Evolutionary conservation across 2,797 vertebrate genomes (phyloP), one percentile per base, ranked within the genome.

Genomic region (Avahi laniger): DNA sequence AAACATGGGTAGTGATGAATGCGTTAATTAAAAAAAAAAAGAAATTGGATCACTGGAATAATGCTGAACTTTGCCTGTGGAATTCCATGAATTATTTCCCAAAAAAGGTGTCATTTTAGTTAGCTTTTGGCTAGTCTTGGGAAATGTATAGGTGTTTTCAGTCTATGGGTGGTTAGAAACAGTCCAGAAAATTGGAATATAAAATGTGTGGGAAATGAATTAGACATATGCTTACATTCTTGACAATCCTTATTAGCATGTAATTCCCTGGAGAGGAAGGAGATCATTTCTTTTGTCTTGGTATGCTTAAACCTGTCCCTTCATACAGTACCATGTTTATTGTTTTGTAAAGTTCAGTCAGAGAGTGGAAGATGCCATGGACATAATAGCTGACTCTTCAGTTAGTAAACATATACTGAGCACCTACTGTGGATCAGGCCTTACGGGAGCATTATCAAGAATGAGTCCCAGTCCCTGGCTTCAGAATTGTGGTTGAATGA

Each of bases 101-200:
- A 54, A 90, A 87, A 76, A 38, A 85, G 5, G 14, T 24, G 69
- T 38, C 33, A 50, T 72, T 96, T 89, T 22, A 73, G 35, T 89
- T 22, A 73, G 35, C 13, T 73, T 96, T 83, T 93, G 82, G 75
- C 33, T 83, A 82, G 14, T 87, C 46, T 91, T 95, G 81, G 41
- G 79, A 93, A 89, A 94, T 41, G 33, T 76, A 82, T 10, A 95
- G 85, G 54, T 95, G 43, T 83, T 96, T 95, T 94, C 41, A 84
- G 12, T 46, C 81, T 90, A 81, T 85, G 46, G 24, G 15, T 95
- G 72, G 65, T 92, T 91, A 89, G 70, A 83, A 97, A 94, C 76
- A 96, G 57, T 76, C 80, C 35, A 91, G 86, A 41, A 97, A 94
- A 89, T 9, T 97, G 79, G 65, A 94, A 93, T 70, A 78, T 72